Percentiles rank a stretch among this genome's conserved stretches.
These are phyloP conservation scores for Pomacea maculata DNA, from an alignment of 1,140 invertebrate species.

Conservation along the genomic window DNA sequence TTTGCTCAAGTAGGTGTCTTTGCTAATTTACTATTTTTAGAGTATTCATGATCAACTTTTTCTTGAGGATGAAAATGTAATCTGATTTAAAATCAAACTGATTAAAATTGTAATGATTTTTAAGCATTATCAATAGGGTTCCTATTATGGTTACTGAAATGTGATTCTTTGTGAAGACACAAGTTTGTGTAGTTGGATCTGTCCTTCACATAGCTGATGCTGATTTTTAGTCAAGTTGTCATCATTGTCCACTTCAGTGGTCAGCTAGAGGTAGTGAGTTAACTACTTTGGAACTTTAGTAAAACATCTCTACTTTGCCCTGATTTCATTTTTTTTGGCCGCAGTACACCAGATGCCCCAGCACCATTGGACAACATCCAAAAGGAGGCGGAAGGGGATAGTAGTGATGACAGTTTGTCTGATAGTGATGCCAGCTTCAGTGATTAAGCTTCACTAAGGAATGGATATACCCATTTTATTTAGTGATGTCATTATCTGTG, in stretches of 20 bases:
- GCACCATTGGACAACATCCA: slow-evolving; percentile 37
- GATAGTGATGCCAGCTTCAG: slow-evolving; percentile 21
- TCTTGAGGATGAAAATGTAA: not conserved
- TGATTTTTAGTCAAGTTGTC: too few relatives aligned
- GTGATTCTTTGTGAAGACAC: not conserved
- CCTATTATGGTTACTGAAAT: not conserved
- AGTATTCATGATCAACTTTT: not conserved
- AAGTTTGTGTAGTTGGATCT: not conserved
- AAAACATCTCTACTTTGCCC: not conserved
- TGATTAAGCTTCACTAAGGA: not conserved
- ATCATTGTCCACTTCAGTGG: too few relatives aligned
- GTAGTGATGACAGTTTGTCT: slow-evolving; percentile 6
- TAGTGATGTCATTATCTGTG: too few relatives aligned
- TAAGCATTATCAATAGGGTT: not conserved
- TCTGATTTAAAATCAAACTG: not conserved
- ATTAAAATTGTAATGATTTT: not conserved
- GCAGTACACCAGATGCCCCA: slow-evolving; percentile 54
- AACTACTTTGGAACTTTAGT: not conserved
- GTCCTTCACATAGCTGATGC: too few relatives aligned
- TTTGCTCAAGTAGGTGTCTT: slow-evolving; percentile 76
- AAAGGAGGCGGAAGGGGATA: slow-evolving; percentile 29
- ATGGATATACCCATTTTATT: too few relatives aligned
- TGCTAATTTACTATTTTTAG: not conserved
- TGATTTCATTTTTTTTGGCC: slow-evolving; percentile 17
- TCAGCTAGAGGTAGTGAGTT: not conserved